Base-by-base conservation (phyloP, 2,888 invertebrate genomes). In the Cataglyphis albicans region DNA sequence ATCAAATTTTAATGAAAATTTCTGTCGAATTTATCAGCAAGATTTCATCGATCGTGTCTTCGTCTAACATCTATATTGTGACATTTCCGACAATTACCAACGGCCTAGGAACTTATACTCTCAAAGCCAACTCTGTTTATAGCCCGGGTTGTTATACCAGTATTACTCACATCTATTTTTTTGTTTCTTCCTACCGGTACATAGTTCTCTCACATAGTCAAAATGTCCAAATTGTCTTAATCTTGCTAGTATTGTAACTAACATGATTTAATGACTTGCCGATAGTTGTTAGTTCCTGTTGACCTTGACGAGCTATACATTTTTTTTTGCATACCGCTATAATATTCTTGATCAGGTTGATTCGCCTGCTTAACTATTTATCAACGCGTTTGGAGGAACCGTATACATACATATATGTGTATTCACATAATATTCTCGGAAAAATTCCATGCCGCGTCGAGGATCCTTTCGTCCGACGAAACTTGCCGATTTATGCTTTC, bases 401-500 rank as follows among this genome's bases (percentile, higher is more conserved):
- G n/a, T 61, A 12, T 44, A 44, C 4, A 21, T 44, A 44, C 5
- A 29, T 48, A 29, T 15, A 38, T 18, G 32, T 35, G 1, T 29
- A 18, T 55, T 10, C 9, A 67, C 68, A 64, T 67, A 32, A 57
- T 44, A 18, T 35, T 78, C 70, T 15, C 44, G 57, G 15, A 59
- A 32, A 70, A 59, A 78, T 70, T 70, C 21, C 12, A 65, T 25
- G 3, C 18, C 59, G 21, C 21, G 7, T 57, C 41, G 48, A 10
- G 25, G 32, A 75, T 75, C 12, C 63, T 32, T 41, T 57, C n/a
- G 68, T 12, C 68, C 44, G 67, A 57, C 78, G 18, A 78, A 78
- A 78, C 59, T 70, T 78, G 78, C 78, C 70, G 59, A 78, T 78
- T 78, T 78, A 76, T 67, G 57, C 76, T 76, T 76, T 76, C 68